Evolutionary conservation across 2,113 vertebrate species (phyloP).

Genomic region (Columba livia): DNA sequence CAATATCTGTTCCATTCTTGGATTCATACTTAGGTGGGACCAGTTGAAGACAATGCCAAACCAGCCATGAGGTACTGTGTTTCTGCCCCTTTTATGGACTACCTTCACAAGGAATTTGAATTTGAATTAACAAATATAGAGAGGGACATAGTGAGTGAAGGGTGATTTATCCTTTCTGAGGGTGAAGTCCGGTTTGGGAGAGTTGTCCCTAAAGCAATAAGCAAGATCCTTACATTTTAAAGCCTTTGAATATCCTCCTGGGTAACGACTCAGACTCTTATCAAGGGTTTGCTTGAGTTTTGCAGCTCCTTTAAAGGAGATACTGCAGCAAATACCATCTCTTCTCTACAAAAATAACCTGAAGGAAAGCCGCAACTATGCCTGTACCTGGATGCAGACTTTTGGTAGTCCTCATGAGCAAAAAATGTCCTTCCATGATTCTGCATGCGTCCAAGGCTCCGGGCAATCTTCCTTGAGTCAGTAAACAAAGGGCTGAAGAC

Average conservation of each 20-base stretch:
- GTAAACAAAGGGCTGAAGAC: constrained; percentile 39
- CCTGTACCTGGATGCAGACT: constrained; percentile 52
- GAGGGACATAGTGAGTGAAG: not conserved
- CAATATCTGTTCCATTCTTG: not conserved
- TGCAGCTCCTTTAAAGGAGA: not conserved
- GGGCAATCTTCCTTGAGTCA: not conserved
- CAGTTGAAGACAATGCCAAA: not conserved
- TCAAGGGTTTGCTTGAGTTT: not conserved
- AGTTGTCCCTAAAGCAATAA: not conserved
- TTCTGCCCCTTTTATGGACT: not conserved
- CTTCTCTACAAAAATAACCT: not conserved
- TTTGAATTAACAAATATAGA: not conserved
- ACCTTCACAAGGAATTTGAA: not conserved
- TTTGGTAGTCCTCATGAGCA: not conserved
- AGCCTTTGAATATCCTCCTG: not conserved
- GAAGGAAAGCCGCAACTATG: not conserved
- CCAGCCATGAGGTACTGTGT: not conserved
- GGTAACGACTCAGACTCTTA: not conserved
- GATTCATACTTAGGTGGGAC: not conserved
- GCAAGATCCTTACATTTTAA: not conserved
- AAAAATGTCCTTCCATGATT: not conserved
- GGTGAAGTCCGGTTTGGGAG: not conserved
- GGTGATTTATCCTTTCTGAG: not conserved
- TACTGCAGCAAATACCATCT: not conserved
- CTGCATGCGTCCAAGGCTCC: not conserved